Evolutionary conservation across 2,113 vertebrate genomes (phyloP), one percentile per base, ranked within the genome.

Genomic region (Caretta caretta): DNA sequence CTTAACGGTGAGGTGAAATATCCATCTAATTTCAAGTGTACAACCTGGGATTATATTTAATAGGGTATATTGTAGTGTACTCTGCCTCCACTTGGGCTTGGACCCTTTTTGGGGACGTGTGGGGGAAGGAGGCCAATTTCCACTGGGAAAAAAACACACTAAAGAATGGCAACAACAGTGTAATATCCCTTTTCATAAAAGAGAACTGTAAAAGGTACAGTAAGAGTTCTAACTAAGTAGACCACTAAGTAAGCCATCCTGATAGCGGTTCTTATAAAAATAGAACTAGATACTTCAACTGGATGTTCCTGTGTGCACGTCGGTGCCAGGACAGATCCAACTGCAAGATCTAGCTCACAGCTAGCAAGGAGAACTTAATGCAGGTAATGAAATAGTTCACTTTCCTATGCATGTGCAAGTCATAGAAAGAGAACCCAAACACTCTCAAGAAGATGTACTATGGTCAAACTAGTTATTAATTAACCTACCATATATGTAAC

Each of bases 41-140:
- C 89, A 95, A 96, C 93, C 92, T 79, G 86, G 84, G 96, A 92
- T 95, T 90, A 91, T 88, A 88, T 94, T 95, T 95, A 93, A 93
- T 0, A 0, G 94, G 53, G 95, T 85, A 83, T 38, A 31, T 93
- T 59, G 48, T 56, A 91, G 88, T 59, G 50, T 17, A 80, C 42
- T 94, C 53, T 88, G 83, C 53, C 89, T 94, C 29, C 5, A 80
- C 20, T 83, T 80, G n/a, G 29, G 38, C 84, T 91, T 88, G 75
- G 56, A 11, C 16, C 56, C 93, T 94, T 88, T 56, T 57, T 24
- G 3, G 3, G 29, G 53, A 80, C 3, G 1, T 49, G 3, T 12
- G 8, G 38, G 25, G 38, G 75, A 76, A 76, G 46, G 25, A 25
- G 75, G 50, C 42, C 93, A 51, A 22, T 80, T 80, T 93, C 79